Percentiles rank a stretch among this genome's conserved stretches.
phyloP scores from a whole-genome alignment of 2,113 vertebrate species.

The Microcebus tavaratra region DNA sequence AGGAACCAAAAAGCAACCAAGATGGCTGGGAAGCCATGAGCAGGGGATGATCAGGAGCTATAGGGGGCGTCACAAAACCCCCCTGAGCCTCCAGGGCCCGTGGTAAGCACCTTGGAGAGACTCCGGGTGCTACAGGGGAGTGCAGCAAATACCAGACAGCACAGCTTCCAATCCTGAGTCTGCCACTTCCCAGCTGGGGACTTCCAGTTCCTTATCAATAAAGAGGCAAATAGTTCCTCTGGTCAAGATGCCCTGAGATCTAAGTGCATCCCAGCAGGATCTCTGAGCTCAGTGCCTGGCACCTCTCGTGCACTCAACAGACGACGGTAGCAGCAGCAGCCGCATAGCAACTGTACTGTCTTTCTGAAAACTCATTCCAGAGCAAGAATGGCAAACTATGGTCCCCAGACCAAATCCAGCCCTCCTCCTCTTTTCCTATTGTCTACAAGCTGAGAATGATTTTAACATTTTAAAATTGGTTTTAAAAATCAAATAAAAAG shows the following conservation, averaged over 20 bases:
- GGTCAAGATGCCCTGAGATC: background rate
- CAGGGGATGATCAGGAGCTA: background rate
- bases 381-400: background rate
- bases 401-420: background rate
- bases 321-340: background rate
- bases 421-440: background rate
- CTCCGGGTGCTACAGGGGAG: too few species aligned
- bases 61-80: too few species aligned
- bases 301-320: background rate
- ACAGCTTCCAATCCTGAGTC: background rate
- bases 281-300: background rate
- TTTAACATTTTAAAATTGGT: background rate
- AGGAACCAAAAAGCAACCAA: background rate
- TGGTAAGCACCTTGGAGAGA: background rate
- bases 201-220: background rate
- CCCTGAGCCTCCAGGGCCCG: background rate
- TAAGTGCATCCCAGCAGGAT: background rate
- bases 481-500: background rate
- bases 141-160: background rate
- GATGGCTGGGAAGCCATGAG: background rate
- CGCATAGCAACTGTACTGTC: background rate
- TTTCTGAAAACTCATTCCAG: background rate
- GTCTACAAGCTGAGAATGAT: background rate
- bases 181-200: background rate
- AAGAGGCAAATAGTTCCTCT: background rate